These are phyloP conservation scores for Malacoraja senta DNA, from an alignment of 2,797 vertebrate species.

Conservation along the genomic window DNA sequence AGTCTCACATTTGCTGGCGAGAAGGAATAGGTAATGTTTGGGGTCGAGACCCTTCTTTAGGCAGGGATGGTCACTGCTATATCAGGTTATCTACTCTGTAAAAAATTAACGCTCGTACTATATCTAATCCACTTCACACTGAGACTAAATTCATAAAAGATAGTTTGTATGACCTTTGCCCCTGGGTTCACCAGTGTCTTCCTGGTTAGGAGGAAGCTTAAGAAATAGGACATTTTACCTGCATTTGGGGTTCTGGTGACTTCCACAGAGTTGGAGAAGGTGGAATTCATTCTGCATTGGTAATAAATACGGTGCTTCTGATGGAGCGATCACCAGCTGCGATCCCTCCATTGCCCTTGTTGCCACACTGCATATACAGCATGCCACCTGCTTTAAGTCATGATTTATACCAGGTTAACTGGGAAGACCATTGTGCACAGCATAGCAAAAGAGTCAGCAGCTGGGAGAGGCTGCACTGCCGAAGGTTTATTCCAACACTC, in stretches of 20 bases:
- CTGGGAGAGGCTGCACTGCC: no score
- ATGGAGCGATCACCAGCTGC: not conserved
- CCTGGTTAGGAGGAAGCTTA: not conserved
- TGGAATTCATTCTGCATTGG: not conserved
- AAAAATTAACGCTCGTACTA: not conserved
- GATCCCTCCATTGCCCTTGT: not conserved
- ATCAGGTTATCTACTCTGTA: not conserved
- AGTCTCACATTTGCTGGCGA: not conserved
- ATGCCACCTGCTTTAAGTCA: not conserved
- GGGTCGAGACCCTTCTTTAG: no score
- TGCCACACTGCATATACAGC: not conserved
- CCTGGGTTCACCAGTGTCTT: not conserved
- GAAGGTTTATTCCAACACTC: no score
- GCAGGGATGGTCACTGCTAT: not conserved
- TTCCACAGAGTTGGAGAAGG: not conserved
- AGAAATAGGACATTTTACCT: not conserved
- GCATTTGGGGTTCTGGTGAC: not conserved
- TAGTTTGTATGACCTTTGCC: not conserved
- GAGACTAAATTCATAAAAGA: not conserved
- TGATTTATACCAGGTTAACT: not conserved
- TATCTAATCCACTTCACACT: not conserved
- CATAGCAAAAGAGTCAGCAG: no score
- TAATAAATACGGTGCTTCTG: not conserved
- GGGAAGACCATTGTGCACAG: not conserved
- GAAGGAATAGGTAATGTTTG: not conserved